These are phyloP conservation scores for Sebastes nivosus DNA, from an alignment of 2,797 vertebrate species.

Conservation along the genomic window DNA sequence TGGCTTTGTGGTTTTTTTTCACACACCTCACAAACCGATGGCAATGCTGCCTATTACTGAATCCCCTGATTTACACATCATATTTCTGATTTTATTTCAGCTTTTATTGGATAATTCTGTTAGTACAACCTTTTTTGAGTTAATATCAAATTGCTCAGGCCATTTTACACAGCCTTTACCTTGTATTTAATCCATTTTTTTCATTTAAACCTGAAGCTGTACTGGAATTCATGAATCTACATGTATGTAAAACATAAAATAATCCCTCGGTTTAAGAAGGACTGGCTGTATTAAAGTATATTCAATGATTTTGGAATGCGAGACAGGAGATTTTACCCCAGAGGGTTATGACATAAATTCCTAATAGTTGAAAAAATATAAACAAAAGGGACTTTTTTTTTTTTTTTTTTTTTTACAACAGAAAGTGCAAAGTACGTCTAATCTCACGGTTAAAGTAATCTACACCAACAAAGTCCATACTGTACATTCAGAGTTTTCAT, in stretches of 20 bases:
- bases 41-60: slow-evolving; percentile 68
- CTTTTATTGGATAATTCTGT: slow-evolving; percentile 29
- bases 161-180: slow-evolving; percentile 22
- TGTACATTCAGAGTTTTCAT: slow-evolving; percentile 85
- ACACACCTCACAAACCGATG: slow-evolving; percentile 48
- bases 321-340: slow-evolving; percentile 41
- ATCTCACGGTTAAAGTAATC: slow-evolving; percentile 78
- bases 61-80: slow-evolving; percentile 41
- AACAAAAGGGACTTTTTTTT: slow-evolving; percentile 59
- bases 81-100: slow-evolving; percentile 30
- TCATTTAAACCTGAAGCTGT: slow-evolving; percentile 72
- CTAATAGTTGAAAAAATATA: slow-evolving; percentile 52
- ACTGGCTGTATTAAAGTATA: slow-evolving; percentile 49
- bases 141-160: slow-evolving; percentile 6
- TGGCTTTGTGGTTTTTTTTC: slow-evolving; percentile 71
- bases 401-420: slow-evolving; percentile 68
- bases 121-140: slow-evolving; percentile 16
- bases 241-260: slow-evolving; percentile 52
- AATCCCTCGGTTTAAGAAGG: slow-evolving; percentile 11
- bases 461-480: slow-evolving; percentile 76
- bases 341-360: slow-evolving; percentile 48
- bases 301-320: slow-evolving; percentile 54
- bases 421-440: slow-evolving; percentile 83
- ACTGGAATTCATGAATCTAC: slow-evolving; percentile 59
- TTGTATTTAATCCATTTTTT: slow-evolving; percentile 23